phyloP scores from a whole-genome alignment of 2,888 invertebrate genomes.

The Tinea trinotella region DNA sequence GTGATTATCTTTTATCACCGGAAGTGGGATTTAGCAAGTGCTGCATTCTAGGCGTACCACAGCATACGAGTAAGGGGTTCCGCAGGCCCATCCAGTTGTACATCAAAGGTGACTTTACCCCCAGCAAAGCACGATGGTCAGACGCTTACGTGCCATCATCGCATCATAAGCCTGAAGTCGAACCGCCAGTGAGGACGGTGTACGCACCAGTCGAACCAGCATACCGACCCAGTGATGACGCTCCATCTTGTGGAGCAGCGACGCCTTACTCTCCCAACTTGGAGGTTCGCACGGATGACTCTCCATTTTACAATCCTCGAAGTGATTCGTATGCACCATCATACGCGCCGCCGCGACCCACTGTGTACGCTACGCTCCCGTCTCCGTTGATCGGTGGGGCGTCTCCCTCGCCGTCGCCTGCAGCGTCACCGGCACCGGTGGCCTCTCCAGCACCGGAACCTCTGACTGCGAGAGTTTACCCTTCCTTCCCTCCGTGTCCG shows the following conservation, averaged over 20 bases:
- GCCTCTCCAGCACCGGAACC: constrained; percentile 24
- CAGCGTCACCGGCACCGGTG: constrained; percentile 33
- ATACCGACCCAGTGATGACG: constrained; percentile 64
- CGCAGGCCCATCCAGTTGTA: constrained; percentile 84
- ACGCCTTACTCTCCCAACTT: constrained; percentile 65
- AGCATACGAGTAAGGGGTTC: constrained; percentile 90
- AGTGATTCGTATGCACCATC: constrained; percentile 67
- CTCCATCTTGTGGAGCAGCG: constrained; percentile 66
- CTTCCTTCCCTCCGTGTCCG: constrained; percentile 5
- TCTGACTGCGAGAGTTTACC: constrained; percentile 10
- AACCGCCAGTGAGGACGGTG: constrained; percentile 66
- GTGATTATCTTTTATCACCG: constrained; percentile 89
- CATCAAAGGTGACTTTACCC: constrained; percentile 76
- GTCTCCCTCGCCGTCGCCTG: constrained; percentile 47
- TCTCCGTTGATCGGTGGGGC: constrained; percentile 57
- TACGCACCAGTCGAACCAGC: constrained; percentile 63
- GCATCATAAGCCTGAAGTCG: constrained; percentile 71
- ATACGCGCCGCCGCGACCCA: constrained; percentile 62
- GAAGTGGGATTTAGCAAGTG: constrained; percentile 95
- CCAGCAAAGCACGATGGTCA: constrained; percentile 75
- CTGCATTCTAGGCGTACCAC: constrained; percentile 85
- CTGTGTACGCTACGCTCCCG: constrained; percentile 64
- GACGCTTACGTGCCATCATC: constrained; percentile 77
- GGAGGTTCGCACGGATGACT: constrained; percentile 58
- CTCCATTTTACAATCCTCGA: constrained; percentile 67